A percentile compares a stretch with the other conserved stretches of the same genome.
Evolutionary conservation across 2,888 invertebrate species (phyloP).

Genomic region (Villa cingulata): DNA sequence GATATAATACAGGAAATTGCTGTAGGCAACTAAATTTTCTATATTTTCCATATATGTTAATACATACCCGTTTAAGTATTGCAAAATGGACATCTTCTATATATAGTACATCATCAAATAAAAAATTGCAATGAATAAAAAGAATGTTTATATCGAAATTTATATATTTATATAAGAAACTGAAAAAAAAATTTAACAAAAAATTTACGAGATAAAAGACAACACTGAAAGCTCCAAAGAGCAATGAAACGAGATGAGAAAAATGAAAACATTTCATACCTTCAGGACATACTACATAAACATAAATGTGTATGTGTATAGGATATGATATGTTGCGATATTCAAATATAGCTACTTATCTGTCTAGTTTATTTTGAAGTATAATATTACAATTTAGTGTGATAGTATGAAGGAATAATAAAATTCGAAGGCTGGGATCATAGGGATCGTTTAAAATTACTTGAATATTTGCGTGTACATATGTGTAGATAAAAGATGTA

Average conservation of each 20-base stretch:
- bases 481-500: not conserved
- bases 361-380: no score
- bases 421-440: not conserved
- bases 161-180: no score
- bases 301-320: not conserved
- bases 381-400: no score
- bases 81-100: not conserved
- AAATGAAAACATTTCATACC: not conserved
- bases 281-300: not conserved
- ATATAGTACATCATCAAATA: not conserved
- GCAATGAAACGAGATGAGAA: not conserved
- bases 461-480: no score
- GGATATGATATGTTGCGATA: not conserved
- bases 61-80: no score
- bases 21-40: conserved; percentile 7
- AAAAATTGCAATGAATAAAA: no score
- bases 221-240: not conserved
- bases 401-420: no score
- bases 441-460: no score
- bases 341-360: not conserved
- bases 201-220: not conserved
- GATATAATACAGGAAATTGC: conserved; percentile 10
- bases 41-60: no score
- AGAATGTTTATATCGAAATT: no score
- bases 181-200: no score